phyloP scores from a whole-genome alignment of 2,888 invertebrate species.

The Caenorhabditis sp. region DNA sequence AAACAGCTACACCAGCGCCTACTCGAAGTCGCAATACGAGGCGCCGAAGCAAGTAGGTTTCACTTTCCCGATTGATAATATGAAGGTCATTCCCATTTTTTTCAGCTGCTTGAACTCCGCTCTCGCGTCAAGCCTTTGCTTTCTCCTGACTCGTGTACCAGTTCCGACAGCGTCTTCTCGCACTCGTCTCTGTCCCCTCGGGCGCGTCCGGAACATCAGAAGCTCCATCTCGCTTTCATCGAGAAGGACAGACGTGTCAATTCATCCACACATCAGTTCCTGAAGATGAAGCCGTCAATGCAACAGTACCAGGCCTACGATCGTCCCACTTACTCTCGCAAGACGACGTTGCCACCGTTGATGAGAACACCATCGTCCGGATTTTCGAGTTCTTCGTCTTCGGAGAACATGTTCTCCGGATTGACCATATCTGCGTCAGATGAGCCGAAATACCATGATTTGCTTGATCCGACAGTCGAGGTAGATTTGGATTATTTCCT shows the following conservation, averaged over 20 bases:
- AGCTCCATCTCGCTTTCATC: slow-evolving; percentile 14
- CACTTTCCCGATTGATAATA: neutral
- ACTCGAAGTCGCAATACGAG: slow-evolving; percentile 33
- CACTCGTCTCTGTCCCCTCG: neutral
- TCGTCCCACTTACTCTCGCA: slow-evolving; percentile 23
- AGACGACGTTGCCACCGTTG: slow-evolving; percentile 10
- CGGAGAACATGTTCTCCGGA: slow-evolving; percentile 54
- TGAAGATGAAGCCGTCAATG: slow-evolving; percentile 9
- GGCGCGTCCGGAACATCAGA: slow-evolving; percentile 1
- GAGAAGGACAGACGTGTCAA: slow-evolving; percentile 19
- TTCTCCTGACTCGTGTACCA: neutral
- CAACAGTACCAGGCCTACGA: slow-evolving; percentile 20
- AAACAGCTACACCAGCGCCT: slow-evolving; percentile 5
- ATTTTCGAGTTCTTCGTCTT: slow-evolving; percentile 46
- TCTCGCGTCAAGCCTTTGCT: slow-evolving; percentile 15
- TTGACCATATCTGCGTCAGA: slow-evolving; percentile 16
- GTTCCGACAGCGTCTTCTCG: slow-evolving; percentile 2
- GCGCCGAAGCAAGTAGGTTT: slow-evolving; percentile 30
- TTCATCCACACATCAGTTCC: neutral
- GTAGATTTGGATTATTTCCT: slow-evolving; percentile 38
- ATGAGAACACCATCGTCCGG: slow-evolving; percentile 48
- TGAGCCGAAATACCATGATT: slow-evolving; percentile 22
- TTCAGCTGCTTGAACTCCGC: slow-evolving; percentile 38
- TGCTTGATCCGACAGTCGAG: slow-evolving; percentile 48
- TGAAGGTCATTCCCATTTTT: neutral